phyloP scores from a whole-genome alignment of 2,797 vertebrate genomes.

The Peromyscus aztecus region DNA sequence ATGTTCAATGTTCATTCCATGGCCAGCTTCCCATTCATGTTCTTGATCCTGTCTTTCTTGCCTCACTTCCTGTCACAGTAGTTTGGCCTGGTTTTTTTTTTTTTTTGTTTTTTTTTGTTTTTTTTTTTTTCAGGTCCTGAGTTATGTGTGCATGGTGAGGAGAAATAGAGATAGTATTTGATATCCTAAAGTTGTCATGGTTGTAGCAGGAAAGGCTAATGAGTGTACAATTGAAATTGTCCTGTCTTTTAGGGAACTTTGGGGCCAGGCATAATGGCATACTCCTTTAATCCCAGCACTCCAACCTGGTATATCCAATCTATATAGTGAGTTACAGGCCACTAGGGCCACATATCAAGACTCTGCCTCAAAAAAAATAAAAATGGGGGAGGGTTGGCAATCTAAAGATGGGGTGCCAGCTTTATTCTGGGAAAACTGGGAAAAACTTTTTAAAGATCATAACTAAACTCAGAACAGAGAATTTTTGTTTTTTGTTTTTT shows the following conservation, averaged over 20 bases:
- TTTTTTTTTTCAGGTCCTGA: not conserved
- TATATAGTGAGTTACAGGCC: not conserved
- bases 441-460: constrained; percentile 13
- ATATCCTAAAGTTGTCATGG: not conserved
- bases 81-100: not conserved
- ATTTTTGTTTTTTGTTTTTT: no score
- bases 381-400: not conserved
- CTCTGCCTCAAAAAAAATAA: not conserved
- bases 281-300: not conserved
- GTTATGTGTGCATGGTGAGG: not conserved
- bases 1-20: not conserved
- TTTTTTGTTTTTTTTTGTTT: not conserved
- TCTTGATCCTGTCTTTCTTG: not conserved
- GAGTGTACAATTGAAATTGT: not conserved
- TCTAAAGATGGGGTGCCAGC: not conserved
- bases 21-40: not conserved
- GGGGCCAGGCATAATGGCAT: not conserved
- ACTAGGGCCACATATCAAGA: not conserved
- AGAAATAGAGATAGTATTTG: not conserved
- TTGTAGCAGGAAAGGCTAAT: not conserved
- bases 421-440: not conserved
- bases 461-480: not conserved
- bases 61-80: not conserved
- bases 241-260: not conserved
- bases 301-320: not conserved